phyloP scores from a whole-genome alignment of 2,113 vertebrate genomes.

The Guaruba guarouba region DNA sequence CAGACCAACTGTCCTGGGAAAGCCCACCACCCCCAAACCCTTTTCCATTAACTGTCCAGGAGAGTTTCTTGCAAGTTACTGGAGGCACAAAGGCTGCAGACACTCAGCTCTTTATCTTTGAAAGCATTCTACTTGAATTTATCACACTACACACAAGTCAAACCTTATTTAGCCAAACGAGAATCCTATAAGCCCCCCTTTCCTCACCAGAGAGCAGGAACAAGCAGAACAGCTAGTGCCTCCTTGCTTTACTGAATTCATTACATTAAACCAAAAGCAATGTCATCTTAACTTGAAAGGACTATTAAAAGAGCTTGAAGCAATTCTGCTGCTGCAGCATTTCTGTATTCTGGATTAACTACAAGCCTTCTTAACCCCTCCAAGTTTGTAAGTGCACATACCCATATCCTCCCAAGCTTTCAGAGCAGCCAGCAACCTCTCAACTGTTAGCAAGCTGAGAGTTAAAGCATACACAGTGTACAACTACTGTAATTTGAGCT shows the following conservation, averaged over 20 bases:
- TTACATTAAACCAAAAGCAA: constrained; percentile 54
- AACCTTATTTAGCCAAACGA: background rate
- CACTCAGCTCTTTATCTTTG: background rate
- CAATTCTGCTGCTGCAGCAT: constrained; percentile 51
- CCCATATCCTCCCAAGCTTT: background rate
- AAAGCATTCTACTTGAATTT: constrained; percentile 13
- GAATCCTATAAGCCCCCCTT: constrained; percentile 50
- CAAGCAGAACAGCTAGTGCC: constrained; percentile 42
- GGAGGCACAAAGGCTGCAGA: background rate
- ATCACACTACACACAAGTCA: constrained; percentile 14
- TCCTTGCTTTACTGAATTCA: constrained; percentile 54
- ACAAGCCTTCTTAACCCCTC: constrained; percentile 55
- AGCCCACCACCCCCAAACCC: background rate
- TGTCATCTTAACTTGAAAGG: constrained; percentile 62
- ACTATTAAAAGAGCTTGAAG: constrained; percentile 59
- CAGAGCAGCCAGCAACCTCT: background rate
- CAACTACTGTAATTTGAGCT: constrained; percentile 10
- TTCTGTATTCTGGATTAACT: constrained; percentile 55
- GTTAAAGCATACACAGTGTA: background rate
- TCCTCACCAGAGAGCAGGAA: constrained; percentile 39
- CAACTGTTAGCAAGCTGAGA: constrained; percentile 1
- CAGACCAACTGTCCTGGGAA: background rate
- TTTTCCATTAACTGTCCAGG: background rate
- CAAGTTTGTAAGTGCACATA: background rate
- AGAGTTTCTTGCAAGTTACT: background rate